Evolutionary conservation across 2,888 invertebrate genomes (phyloP).

Genomic region (Danaus chrysippus): DNA sequence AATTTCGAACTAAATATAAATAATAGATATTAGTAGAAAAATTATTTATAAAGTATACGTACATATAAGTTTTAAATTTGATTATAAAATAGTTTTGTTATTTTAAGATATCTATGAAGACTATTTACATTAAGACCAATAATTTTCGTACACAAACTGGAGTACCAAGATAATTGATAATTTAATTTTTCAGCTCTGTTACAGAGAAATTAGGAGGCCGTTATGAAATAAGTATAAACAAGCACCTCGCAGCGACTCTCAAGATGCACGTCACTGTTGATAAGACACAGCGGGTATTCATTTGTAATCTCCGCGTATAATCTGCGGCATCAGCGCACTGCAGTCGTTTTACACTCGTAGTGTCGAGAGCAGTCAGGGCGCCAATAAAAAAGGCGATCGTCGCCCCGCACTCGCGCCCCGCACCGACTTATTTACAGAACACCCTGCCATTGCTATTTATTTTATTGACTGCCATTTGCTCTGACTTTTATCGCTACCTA

Average conservation of each 20-base stretch:
- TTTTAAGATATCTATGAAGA: no score
- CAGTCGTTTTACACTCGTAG: slow-evolving; percentile 63
- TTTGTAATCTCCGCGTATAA: slow-evolving; percentile 69
- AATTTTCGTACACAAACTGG: no score
- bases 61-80: no score
- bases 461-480: slow-evolving; percentile 78
- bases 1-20: no score
- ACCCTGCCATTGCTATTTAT: slow-evolving; percentile 77
- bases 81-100: no score
- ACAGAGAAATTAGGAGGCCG: no score
- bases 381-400: slow-evolving; percentile 79
- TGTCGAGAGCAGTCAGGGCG: slow-evolving; percentile 79
- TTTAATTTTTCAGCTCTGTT: no score
- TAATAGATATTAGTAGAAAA: no score
- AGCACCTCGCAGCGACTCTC: not conserved
- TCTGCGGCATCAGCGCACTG: slow-evolving; percentile 66
- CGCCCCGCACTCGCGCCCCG: slow-evolving; percentile 56
- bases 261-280: slow-evolving; percentile 26
- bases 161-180: no score
- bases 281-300: slow-evolving; percentile 52
- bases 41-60: no score
- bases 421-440: slow-evolving; percentile 78
- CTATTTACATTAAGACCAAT: no score
- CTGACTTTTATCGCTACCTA: slow-evolving; percentile 76
- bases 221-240: no score